Evolutionary conservation across 1,140 invertebrate species (phyloP).

Genomic region (Agrypnia vestita): DNA sequence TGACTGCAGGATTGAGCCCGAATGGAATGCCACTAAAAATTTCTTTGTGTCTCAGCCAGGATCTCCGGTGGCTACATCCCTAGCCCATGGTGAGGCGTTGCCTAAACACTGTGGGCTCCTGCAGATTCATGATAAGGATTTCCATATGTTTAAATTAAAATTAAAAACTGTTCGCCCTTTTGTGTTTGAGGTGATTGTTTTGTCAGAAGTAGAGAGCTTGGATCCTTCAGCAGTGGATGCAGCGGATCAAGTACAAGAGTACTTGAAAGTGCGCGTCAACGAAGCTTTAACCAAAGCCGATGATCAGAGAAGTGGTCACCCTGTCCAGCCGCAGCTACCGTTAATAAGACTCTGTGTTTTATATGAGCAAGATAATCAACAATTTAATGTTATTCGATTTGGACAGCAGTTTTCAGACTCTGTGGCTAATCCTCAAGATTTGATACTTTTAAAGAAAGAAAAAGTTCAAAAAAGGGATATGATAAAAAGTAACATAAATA

Average conservation of each 20-base stretch:
- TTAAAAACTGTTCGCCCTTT: constrained; percentile 93
- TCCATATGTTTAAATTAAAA: constrained; percentile 81
- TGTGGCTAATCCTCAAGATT: constrained; percentile 81
- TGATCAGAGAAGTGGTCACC: constrained; percentile 75
- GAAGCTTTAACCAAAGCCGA: constrained; percentile 73
- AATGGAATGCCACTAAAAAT: constrained; percentile 75
- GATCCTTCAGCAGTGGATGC: constrained; percentile 70
- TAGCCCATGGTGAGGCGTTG: constrained; percentile 89
- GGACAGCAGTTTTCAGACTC: constrained; percentile 78
- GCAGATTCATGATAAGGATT: constrained; percentile 80
- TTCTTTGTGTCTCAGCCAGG: constrained; percentile 95
- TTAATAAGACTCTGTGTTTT: constrained; percentile 87
- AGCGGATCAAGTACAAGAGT: constrained; percentile 72
- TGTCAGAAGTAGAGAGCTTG: constrained; percentile 71
- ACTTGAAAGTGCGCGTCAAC: constrained; percentile 73
- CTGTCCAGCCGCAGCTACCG: constrained; percentile 83
- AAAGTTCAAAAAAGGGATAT: constrained; percentile 64
- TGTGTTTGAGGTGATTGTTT: constrained; percentile 78
- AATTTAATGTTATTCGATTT: constrained; percentile 85
- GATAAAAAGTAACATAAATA: constrained; percentile 63
- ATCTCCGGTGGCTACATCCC: constrained; percentile 95
- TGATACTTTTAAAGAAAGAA: constrained; percentile 75
- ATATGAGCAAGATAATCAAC: constrained; percentile 80
- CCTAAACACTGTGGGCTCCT: constrained; percentile 91
- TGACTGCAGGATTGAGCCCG: constrained; percentile 88